Conservation (phyloP, 2,888 invertebrate genomes). For the Apotomis capreana region DNA sequence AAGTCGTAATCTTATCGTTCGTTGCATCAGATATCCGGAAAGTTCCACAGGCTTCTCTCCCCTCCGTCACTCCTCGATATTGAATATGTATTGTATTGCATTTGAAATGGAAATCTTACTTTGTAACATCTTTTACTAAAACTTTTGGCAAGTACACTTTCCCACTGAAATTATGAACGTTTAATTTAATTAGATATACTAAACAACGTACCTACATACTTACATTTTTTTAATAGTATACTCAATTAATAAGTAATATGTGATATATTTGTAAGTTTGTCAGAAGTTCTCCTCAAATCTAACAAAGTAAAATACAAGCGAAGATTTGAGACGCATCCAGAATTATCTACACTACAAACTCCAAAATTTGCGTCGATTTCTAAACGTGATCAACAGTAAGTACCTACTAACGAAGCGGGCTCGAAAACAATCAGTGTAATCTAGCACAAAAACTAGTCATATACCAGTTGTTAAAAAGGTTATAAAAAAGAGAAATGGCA, state of each 20-base stretch:
- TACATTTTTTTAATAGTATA: too few relatives aligned
- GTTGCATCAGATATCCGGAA: constrained; percentile 37
- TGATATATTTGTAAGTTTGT: too few relatives aligned
- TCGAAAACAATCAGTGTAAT: constrained; percentile 33
- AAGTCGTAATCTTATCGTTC: constrained; percentile 33
- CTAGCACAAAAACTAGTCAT: constrained; percentile 24
- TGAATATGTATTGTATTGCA: constrained; percentile 6
- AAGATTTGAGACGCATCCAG: background rate
- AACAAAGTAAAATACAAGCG: background rate
- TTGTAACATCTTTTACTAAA: too few relatives aligned
- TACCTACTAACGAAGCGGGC: constrained; percentile 8
- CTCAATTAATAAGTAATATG: too few relatives aligned
- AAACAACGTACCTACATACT: too few relatives aligned
- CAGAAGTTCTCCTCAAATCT: background rate
- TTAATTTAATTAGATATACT: too few relatives aligned
- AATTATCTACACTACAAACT: constrained; percentile 8
- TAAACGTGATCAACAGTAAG: constrained; percentile 19
- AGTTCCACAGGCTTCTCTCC: constrained; percentile 17
- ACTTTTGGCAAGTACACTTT: too few relatives aligned
- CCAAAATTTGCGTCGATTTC: constrained; percentile 14
- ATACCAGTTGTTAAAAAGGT: constrained; percentile 25
- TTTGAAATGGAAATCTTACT: constrained; percentile 4
- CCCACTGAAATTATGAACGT: too few relatives aligned
- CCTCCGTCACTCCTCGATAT: background rate
- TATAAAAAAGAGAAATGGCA: constrained; percentile 32